Evolutionary conservation across 1,140 invertebrate species (phyloP).

Genomic region (Spodoptera litura): DNA sequence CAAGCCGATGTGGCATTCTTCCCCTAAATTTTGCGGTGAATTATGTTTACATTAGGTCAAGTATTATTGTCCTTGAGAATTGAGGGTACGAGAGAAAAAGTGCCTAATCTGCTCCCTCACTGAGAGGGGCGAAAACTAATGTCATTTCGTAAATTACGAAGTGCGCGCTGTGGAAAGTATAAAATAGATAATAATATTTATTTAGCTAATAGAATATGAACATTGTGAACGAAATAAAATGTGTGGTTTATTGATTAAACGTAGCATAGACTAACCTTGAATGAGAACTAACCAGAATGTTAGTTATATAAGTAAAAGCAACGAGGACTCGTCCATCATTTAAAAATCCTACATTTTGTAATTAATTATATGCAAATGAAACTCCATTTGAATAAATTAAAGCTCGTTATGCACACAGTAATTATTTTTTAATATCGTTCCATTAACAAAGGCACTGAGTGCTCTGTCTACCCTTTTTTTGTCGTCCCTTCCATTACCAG

Average conservation of each 20-base stretch:
- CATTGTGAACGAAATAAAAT: background rate
- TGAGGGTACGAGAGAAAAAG: slow-evolving; percentile 33
- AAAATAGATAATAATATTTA: slow-evolving; percentile 1
- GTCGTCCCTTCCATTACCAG: slow-evolving; percentile 18
- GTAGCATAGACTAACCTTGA: background rate
- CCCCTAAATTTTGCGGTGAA: slow-evolving; percentile 52
- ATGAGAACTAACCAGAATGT: background rate
- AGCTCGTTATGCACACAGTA: slow-evolving; percentile 38
- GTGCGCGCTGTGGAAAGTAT: background rate
- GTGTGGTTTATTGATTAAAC: slow-evolving; percentile 9
- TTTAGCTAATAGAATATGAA: slow-evolving; percentile 6
- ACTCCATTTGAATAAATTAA: slow-evolving; percentile 36
- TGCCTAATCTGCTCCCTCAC: slow-evolving; percentile 35
- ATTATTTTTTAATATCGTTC: slow-evolving; percentile 43
- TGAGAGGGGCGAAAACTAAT: slow-evolving; percentile 21
- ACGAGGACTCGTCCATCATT: slow-evolving; percentile 18
- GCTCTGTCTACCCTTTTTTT: slow-evolving; percentile 35
- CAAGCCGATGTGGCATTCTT: slow-evolving; percentile 44
- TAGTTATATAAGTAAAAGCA: background rate
- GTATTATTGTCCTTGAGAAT: slow-evolving; percentile 53
- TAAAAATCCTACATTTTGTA: slow-evolving; percentile 18
- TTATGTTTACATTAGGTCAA: slow-evolving; percentile 58
- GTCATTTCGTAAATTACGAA: slow-evolving; percentile 24
- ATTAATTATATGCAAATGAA: slow-evolving; percentile 34
- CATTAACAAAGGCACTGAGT: slow-evolving; percentile 37